Percentiles rank a stretch among this genome's conserved stretches.
phyloP scores from a whole-genome alignment of 2,888 invertebrate genomes.

The Adelphocoris suturalis region DNA sequence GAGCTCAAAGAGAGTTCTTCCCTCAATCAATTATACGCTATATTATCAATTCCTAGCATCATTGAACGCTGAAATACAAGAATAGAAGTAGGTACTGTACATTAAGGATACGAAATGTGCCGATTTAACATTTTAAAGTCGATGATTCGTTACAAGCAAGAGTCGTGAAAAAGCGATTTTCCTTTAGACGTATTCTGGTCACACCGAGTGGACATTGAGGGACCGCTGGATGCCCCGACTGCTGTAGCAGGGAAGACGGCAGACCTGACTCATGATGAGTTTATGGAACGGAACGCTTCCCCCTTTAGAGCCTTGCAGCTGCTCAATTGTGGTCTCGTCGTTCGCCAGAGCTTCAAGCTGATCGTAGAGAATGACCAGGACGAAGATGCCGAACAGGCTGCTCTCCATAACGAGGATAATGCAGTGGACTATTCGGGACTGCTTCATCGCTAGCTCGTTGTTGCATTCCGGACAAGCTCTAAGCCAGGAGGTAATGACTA shows the following conservation, averaged over 20 bases:
- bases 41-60: too few species aligned
- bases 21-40: too few species aligned
- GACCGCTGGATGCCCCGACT: slow-evolving; percentile 58
- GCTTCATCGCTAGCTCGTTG: slow-evolving; percentile 83
- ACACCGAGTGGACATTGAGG: slow-evolving; percentile 73
- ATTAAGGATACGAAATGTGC: too few species aligned
- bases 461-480: slow-evolving; percentile 85
- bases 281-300: slow-evolving; percentile 75
- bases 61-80: too few species aligned
- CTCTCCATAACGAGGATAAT: slow-evolving; percentile 90
- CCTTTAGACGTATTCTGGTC: slow-evolving; percentile 66
- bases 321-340: slow-evolving; percentile 91
- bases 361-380: slow-evolving; percentile 91
- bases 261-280: slow-evolving; percentile 75
- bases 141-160: too few species aligned
- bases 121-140: too few species aligned
- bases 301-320: slow-evolving; percentile 81
- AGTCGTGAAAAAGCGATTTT: slow-evolving; percentile 17
- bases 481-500: slow-evolving; percentile 87
- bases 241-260: slow-evolving; percentile 75
- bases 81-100: too few species aligned
- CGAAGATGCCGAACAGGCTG: slow-evolving; percentile 92
- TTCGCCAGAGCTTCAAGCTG: slow-evolving; percentile 90
- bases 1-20: too few species aligned
- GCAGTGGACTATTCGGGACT: slow-evolving; percentile 89